phyloP scores from a whole-genome alignment of 2,888 invertebrate genomes.

The Stenurella melanura region DNA sequence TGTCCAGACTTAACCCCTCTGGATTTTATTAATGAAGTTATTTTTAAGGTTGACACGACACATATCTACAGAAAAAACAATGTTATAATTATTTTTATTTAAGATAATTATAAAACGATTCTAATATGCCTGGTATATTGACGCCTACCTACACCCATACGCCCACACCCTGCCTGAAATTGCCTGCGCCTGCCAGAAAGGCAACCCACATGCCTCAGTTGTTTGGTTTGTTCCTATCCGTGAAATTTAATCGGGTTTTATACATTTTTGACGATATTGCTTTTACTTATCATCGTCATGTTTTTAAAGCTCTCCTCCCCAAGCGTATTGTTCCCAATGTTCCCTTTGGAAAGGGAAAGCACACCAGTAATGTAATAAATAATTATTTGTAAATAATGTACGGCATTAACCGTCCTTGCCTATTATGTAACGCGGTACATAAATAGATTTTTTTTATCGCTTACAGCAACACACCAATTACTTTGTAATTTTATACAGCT shows the following conservation, averaged over 20 bases:
- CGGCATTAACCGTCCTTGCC: conserved; percentile 7
- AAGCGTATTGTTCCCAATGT: conserved; percentile 17
- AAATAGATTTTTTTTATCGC: not conserved
- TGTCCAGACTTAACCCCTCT: too few relatives aligned
- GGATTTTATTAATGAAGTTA: too few relatives aligned
- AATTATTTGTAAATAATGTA: conserved; percentile 28
- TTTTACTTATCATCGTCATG: conserved; percentile 39
- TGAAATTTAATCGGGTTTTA: conserved; percentile 29
- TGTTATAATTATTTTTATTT: too few relatives aligned
- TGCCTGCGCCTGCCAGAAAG: not conserved
- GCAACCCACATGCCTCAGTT: not conserved
- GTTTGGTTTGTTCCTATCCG: conserved; percentile 13
- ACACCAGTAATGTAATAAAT: conserved; percentile 20
- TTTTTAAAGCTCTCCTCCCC: conserved; percentile 4
- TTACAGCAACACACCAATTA: not conserved
- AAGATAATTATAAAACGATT: too few relatives aligned
- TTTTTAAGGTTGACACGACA: too few relatives aligned
- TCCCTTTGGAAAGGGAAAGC: conserved; percentile 16
- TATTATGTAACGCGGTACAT: not conserved
- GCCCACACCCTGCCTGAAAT: not conserved
- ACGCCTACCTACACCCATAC: too few relatives aligned
- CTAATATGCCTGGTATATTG: too few relatives aligned
- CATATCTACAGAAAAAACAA: too few relatives aligned
- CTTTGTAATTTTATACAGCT: conserved; percentile 3
- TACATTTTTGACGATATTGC: conserved; percentile 36